Conservation (phyloP, 2,797 vertebrate genomes). For the Cercopithecus petaurista region DNA sequence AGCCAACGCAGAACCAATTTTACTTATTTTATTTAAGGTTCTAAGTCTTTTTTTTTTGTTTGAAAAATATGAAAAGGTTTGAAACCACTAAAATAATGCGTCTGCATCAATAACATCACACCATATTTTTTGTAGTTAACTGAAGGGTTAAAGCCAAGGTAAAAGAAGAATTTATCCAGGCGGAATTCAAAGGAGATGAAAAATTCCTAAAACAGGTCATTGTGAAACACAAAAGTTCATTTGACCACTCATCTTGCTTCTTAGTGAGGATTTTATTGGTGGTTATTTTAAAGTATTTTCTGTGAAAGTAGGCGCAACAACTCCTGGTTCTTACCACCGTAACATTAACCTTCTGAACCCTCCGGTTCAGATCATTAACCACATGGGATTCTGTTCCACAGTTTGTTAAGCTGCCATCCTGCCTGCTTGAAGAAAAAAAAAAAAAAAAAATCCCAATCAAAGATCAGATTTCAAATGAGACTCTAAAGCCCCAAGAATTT, state of each 20-base stretch:
- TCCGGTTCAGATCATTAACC: neutral
- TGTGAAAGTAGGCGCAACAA: neutral
- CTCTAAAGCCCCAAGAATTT: conserved; percentile 51
- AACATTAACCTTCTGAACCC: neutral
- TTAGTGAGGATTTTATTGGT: neutral
- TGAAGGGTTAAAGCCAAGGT: neutral
- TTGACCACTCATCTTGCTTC: neutral
- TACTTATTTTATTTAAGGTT: neutral
- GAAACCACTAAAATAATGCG: neutral
- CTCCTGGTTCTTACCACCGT: neutral
- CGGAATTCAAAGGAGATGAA: conserved; percentile 39
- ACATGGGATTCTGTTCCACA: neutral
- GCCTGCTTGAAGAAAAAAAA: neutral
- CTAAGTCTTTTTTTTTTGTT: neutral
- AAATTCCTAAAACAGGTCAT: conserved; percentile 48
- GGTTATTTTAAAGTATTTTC: neutral
- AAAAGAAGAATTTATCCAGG: neutral
- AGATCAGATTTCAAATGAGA: conserved; percentile 62
- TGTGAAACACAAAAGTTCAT: neutral
- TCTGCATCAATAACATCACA: neutral
- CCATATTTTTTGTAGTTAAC: neutral
- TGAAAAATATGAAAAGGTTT: conserved; percentile 2
- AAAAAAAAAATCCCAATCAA: neutral
- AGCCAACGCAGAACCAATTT: neutral
- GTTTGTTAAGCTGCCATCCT: conserved; percentile 17